Evolutionary conservation across 2,113 vertebrate genomes (phyloP), one percentile per base, ranked within the genome.

Genomic region (Daubentonia madagascariensis): DNA sequence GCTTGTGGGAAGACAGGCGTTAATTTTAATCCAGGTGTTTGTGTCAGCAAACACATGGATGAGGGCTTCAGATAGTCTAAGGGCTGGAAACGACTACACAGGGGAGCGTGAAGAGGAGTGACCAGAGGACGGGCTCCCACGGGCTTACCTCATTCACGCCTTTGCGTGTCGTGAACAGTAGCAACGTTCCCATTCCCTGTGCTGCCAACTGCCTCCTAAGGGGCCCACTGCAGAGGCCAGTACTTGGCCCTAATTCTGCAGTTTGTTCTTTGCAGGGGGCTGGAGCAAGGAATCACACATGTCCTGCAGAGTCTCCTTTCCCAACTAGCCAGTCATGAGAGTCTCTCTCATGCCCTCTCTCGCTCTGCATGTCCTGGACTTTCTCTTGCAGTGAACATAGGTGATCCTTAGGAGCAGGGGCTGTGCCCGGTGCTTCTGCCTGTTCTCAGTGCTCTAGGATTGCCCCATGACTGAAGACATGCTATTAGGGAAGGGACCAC

Each of bases 391-490:
- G 13, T 37, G 40, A 25, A 86, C 1, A 28, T 0, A 11, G 70
- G 9, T 54, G n/a, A 25, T 40, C 43, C 28, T 76, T 13, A 25
- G 68, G 57, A 61, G 40, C 35, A 40, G 4, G 45, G n/a, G 7
- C 70, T 37, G 11, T 70, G 73, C 50, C n/a, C 35, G 54, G 3
- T 4, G 48, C 25, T 70, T 67, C 48, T 75, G 73, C 30, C 43
- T 93, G 67, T 93, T 67, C 23, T 35, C 4, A 17, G 20, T 40
- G 25, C 30, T 73, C 59, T 32, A 25, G 13, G 52, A 75, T 13
- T 14, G 37, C 17, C 23, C 5, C 5, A 10, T 10, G 43, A 28
- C 28, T 18, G 35, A 9, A 48, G 57, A 40, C 0, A 0, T 3
- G 9, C 18, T 16, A 8, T 32, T 22, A 57, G 9, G 43, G 63